A percentile compares a stretch with the other conserved stretches of the same genome.
Conservation (phyloP, 2,113 vertebrate genomes). For the Hoplias malabaricus region DNA sequence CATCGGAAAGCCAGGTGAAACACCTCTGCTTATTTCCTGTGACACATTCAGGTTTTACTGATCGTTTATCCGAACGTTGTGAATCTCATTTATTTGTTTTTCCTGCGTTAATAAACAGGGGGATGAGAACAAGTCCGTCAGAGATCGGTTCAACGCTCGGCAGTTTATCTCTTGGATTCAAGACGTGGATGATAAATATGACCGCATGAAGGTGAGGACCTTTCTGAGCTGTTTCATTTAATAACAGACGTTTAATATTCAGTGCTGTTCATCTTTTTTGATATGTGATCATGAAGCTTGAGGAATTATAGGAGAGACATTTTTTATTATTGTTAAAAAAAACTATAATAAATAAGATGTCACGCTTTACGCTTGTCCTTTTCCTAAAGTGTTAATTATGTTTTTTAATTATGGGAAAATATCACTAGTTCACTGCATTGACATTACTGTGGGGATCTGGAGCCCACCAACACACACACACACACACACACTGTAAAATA, state of each 20-base stretch:
- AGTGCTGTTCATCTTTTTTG: background rate
- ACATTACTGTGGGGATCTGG: too few relatives aligned
- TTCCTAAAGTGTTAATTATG: too few relatives aligned
- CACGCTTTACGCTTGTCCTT: too few relatives aligned
- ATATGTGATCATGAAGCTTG: background rate
- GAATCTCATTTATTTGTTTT: background rate
- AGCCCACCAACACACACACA: too few relatives aligned
- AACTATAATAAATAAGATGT: too few relatives aligned
- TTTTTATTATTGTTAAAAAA: too few relatives aligned
- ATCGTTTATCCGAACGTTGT: background rate
- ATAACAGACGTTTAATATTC: background rate
- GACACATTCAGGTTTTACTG: background rate
- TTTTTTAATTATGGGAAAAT: too few relatives aligned
- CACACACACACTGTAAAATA: too few relatives aligned
- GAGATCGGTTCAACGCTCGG: constrained; percentile 96
- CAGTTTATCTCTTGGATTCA: constrained; percentile 99
- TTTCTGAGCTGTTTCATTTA: background rate
- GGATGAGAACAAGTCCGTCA: constrained; percentile 97
- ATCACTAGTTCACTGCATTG: too few relatives aligned
- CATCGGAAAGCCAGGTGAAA: constrained; percentile 93
- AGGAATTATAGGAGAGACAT: background rate
- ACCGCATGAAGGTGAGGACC: constrained; percentile 91
- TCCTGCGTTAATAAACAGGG: constrained; percentile 71
- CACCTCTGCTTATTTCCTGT: background rate
- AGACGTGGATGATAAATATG: constrained; percentile 98